Evolutionary conservation across 2,113 vertebrate genomes (phyloP), one percentile per base, ranked within the genome.

Genomic region (Campylomormyrus tamandua): DNA sequence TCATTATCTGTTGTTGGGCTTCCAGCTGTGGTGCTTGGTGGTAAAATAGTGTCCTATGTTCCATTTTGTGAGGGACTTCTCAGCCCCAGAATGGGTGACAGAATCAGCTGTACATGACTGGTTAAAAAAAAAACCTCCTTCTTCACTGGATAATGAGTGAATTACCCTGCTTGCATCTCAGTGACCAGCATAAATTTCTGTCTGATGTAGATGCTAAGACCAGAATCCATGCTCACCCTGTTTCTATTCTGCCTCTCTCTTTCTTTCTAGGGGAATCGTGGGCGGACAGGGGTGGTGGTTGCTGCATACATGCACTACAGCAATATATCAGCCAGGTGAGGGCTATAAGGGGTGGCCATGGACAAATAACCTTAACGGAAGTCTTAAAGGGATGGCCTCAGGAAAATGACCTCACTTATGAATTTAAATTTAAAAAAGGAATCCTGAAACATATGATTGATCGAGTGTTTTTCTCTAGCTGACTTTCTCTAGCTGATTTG

Each of bases 251-350:
- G 70, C 92, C 52, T 50, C 53, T 52, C 88, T 46, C 5, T 93
- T 15, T 93, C 70, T 93, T 91, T 88, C 5, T 95, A 99, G 98
- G 98, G 98, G 66, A 99, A 98, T 92, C 96, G 97, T 2, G 98
- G 98, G 91, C 95, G 98, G 88, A 98, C 97, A 0, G 98, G 98
- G 0, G 98, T 99, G 88, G 98, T 99, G 42, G 97, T 98, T 19
- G 98, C 98, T 0, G 98, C 98, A 3, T 99, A 99, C 93, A 98
- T 99, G 98, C 98, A 99, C 93, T 99, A 99, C 95, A 99, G 98
- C 96, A 99, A 99, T 95, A 99, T 99, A 93, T 99, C 98, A 0
- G 98, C 98, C 92, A 99, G 98, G 98, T 99, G 96, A 93, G 93
- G 31, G 21, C 19, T 84, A 24, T n/a, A 46, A n/a, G 39, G 21